These are phyloP conservation scores for Tangara arthus DNA, from an alignment of 2,797 vertebrate species.

Conservation along the genomic window DNA sequence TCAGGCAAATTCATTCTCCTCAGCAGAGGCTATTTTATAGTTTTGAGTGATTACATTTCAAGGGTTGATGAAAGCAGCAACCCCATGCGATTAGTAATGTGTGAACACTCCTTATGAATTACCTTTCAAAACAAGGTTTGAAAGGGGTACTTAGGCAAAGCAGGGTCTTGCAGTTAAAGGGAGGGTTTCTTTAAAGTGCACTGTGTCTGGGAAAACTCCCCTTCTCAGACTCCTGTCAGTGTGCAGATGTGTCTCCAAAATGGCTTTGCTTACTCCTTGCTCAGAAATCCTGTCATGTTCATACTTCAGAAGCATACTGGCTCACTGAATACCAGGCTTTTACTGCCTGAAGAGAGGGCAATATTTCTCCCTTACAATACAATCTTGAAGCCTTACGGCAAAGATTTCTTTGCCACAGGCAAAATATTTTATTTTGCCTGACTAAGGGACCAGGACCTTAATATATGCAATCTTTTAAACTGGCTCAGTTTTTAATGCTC, in stretches of 20 bases:
- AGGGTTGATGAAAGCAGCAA: not conserved
- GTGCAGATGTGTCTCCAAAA: not conserved
- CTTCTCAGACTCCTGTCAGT: not conserved
- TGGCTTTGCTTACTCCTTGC: not conserved
- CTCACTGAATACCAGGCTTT: not conserved
- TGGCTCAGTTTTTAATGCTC: not conserved
- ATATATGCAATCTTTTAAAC: conserved; percentile 10
- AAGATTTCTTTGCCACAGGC: not conserved
- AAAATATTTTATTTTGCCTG: conserved; percentile 32
- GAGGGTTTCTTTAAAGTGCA: not conserved
- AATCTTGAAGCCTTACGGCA: not conserved
- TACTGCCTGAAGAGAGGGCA: not conserved
- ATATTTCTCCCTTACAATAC: not conserved
- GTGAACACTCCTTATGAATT: not conserved
- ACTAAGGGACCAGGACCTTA: not conserved
- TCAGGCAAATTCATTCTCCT: not conserved
- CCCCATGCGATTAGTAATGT: not conserved
- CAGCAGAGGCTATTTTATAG: not conserved
- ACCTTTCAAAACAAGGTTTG: not conserved
- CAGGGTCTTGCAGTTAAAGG: not conserved
- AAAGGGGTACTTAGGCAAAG: not conserved
- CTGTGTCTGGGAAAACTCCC: not conserved
- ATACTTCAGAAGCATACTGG: not conserved
- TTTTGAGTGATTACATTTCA: not conserved
- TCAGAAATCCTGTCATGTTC: not conserved